phyloP scores from a whole-genome alignment of 2,113 vertebrate genomes.

The Sylvilagus bachmani region DNA sequence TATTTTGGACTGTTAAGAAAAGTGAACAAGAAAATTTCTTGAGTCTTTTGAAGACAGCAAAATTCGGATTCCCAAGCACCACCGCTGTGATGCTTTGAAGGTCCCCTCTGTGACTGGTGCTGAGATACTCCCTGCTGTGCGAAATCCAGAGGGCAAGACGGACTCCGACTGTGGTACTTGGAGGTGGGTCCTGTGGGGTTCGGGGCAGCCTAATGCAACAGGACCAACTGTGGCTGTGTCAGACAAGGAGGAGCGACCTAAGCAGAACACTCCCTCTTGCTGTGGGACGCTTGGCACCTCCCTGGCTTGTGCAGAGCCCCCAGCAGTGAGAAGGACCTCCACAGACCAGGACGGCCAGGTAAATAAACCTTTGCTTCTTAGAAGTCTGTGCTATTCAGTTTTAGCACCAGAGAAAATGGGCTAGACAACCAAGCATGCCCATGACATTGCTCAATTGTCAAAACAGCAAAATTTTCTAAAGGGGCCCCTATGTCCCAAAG shows the following conservation, averaged over 20 bases:
- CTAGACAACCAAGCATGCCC: background rate
- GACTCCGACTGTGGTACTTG: background rate
- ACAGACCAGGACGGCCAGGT: background rate
- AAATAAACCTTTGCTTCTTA: background rate
- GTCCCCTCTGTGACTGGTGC: background rate
- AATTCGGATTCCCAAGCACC: conserved; percentile 17
- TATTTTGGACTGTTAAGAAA: background rate
- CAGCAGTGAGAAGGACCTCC: background rate
- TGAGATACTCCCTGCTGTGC: background rate
- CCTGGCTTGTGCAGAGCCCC: background rate
- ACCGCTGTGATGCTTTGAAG: background rate
- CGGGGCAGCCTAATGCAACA: background rate
- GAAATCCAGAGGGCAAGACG: background rate
- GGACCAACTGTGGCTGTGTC: background rate
- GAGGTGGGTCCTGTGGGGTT: background rate
- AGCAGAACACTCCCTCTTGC: background rate
- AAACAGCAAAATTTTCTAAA: background rate
- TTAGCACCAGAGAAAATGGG: background rate
- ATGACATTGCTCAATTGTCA: background rate
- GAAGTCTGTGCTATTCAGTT: background rate
- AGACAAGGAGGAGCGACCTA: background rate
- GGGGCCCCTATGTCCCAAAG: background rate
- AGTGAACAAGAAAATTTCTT: conserved; percentile 14
- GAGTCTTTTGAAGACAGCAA: background rate
- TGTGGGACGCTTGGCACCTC: background rate